These are phyloP conservation scores for Leistus spinibarbis DNA, from an alignment of 2,888 invertebrate genomes.

Conservation along the genomic window DNA sequence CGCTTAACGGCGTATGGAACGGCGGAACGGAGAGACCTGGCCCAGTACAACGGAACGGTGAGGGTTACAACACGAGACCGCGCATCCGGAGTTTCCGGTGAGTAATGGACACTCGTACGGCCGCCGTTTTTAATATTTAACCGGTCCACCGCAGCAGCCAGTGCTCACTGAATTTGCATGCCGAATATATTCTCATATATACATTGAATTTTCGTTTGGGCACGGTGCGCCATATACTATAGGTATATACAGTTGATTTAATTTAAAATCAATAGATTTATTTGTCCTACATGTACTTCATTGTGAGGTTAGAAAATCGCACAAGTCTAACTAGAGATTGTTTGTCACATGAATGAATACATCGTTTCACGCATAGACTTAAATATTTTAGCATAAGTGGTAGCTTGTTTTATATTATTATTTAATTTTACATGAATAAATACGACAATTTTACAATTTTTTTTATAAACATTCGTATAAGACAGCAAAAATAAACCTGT, in stretches of 20 bases:
- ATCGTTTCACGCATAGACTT: no score
- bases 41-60: not conserved
- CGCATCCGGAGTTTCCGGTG: conserved; percentile 33
- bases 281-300: no score
- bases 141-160: conserved; percentile 4
- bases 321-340: no score
- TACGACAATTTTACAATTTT: no score
- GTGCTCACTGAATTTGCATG: conserved; percentile 15
- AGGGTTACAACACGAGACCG: conserved; percentile 2
- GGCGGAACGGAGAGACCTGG: conserved; percentile 3
- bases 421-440: no score
- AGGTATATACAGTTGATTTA: conserved; percentile 42
- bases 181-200: conserved; percentile 7
- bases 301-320: no score
- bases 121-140: conserved; percentile 37
- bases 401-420: no score
- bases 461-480: no score
- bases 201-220: not conserved
- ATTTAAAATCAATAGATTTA: conserved; percentile 43
- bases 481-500: no score
- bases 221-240: conserved; percentile 5
- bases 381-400: no score
- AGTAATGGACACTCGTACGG: conserved; percentile 31
- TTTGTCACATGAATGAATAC: no score
- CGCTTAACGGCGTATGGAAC: conserved; percentile 3